A percentile compares a stretch with the other conserved stretches of the same genome.
Evolutionary conservation across 1,140 invertebrate species (phyloP).

Genomic region (Plectrocnemia conspersa): DNA sequence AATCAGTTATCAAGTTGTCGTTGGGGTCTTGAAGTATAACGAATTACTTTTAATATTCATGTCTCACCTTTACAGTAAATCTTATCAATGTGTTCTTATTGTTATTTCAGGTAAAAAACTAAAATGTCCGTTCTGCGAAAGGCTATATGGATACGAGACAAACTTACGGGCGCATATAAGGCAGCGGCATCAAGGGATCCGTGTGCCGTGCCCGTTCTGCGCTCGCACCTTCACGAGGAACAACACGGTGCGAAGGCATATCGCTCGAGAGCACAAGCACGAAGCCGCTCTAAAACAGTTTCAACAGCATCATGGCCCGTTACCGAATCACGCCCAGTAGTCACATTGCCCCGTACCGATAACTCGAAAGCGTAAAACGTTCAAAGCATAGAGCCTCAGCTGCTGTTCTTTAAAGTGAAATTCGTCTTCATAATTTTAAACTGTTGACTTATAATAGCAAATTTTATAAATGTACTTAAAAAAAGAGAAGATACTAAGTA

Average conservation of each 20-base stretch:
- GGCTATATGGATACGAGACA: constrained; percentile 89
- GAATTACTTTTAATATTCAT: too few relatives aligned
- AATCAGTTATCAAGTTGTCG: too few relatives aligned
- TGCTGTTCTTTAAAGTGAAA: too few relatives aligned
- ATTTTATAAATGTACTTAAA: constrained; percentile 26
- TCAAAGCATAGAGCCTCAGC: too few relatives aligned
- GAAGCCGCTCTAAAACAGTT: constrained; percentile 65
- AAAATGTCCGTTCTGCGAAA: constrained; percentile 86
- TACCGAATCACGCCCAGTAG: constrained; percentile 58
- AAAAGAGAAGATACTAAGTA: constrained; percentile 10
- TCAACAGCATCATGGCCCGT: constrained; percentile 53
- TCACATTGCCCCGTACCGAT: constrained; percentile 31
- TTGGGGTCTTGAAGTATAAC: too few relatives aligned
- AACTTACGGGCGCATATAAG: constrained; percentile 85
- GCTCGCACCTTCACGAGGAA: constrained; percentile 86
- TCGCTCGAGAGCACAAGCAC: constrained; percentile 79
- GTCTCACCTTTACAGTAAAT: too few relatives aligned
- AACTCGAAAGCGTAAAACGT: too few relatives aligned
- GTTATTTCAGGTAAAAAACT: constrained; percentile 76
- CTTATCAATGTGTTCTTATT: too few relatives aligned
- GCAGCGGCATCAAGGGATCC: constrained; percentile 83
- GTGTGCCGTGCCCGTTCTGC: constrained; percentile 83
- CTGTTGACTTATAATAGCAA: constrained; percentile 22
- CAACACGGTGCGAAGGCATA: constrained; percentile 83
- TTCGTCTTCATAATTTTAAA: constrained; percentile 19